Base-by-base conservation (phyloP, 2,888 invertebrate genomes). In the Orchesella flavescens region DNA sequence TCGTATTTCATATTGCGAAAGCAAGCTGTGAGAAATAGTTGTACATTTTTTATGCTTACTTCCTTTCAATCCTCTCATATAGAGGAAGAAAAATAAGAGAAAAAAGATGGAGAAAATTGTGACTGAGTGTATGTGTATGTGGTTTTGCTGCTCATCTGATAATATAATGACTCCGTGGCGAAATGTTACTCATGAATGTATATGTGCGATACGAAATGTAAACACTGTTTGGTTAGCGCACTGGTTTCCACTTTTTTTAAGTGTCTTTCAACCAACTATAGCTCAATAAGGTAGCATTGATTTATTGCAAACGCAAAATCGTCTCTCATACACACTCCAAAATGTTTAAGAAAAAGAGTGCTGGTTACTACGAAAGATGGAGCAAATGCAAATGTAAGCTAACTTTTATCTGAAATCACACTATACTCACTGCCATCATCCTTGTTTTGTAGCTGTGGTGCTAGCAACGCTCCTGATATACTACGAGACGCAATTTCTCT, bases 201-300 rank as follows among this genome's bases (percentile, higher is more conserved):
- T 34, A 34, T 34, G 34, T n/a, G 63, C 24, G 7, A 34, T 34
- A 34, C 34, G 19, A 63, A 63, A 15, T 63, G n/a, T 24, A 15
- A 57, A 59, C 17, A 10, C 43, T 19, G 7, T 24, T 21, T 21
- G 15, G 17, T 69, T 49, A 43, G 12, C 57, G 24, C 57, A 34
- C 15, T 24, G 9, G 17, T 21, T 21, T 61, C 13, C 59, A 43
- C 9, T 65, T 49, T 49, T 55, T 63, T 72, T 59, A 55, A 72
- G 61, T 23, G 55, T 49, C 65, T 71, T 63, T 44, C 75, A 75
- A 63, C 75, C 46, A 61, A 63, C 63, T 34, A 71, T 65, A 61
- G 57, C 78, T 86, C 83, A 87, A 87, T 87, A 87, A 87, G 85
- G 87, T 79, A 83, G 73, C 86, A 86, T 87, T 88, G 87, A 88